Evolutionary conservation across 1,140 invertebrate species (phyloP).

Genomic region (Euglossa dilemma): DNA sequence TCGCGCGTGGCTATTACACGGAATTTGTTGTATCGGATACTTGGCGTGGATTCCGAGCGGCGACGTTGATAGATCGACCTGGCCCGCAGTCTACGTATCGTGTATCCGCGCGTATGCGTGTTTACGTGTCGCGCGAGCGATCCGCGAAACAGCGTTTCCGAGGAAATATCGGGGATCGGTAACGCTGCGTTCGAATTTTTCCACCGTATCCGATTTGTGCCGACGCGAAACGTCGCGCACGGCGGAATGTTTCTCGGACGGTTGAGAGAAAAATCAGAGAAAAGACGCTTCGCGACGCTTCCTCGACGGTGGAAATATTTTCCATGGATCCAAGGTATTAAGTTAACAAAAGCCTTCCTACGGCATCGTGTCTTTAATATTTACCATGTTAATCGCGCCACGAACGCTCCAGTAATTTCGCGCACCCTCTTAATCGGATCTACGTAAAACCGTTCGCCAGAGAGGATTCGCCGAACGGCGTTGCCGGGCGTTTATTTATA

Average conservation of each 20-base stretch:
- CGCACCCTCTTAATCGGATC: constrained; percentile 12
- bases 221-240: too few species aligned
- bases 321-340: not conserved
- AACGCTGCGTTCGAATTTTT: too few species aligned
- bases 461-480: not conserved
- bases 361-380: not conserved
- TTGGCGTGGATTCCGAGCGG: constrained; percentile 19
- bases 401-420: not conserved
- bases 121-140: not conserved
- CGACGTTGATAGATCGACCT: constrained; percentile 45
- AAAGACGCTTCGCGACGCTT: too few species aligned
- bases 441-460: not conserved
- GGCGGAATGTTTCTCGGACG: too few species aligned
- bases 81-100: too few species aligned
- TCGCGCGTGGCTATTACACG: constrained; percentile 31
- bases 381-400: not conserved
- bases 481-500: constrained; percentile 45
- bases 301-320: not conserved
- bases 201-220: too few species aligned
- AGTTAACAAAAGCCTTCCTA: not conserved
- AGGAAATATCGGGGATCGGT: not conserved
- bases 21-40: constrained; percentile 45
- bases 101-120: not conserved
- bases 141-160: not conserved
- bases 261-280: too few species aligned